phyloP scores from a whole-genome alignment of 2,113 vertebrate species.

The Colinus virginianus region DNA sequence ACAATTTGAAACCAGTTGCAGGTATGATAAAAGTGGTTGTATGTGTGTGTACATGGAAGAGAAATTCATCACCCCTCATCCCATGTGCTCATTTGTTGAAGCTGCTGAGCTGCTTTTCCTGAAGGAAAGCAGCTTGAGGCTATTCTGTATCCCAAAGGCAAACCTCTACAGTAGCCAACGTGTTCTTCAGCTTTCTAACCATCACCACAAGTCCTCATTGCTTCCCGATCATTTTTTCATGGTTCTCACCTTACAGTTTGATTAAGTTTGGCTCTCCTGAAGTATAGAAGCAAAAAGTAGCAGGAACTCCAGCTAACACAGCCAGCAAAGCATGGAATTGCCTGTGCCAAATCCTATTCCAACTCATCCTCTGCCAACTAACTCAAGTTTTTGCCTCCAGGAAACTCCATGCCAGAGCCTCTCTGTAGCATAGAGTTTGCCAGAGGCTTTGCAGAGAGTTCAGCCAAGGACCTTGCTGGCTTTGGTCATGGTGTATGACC shows the following conservation, averaged over 20 bases:
- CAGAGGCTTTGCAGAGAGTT: neutral
- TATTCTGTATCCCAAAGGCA: neutral
- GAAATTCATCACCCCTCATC: accelerated
- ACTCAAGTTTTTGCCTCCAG: conserved; percentile 13
- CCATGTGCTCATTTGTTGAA: neutral
- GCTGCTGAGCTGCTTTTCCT: neutral
- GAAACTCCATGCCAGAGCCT: neutral
- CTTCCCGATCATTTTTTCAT: neutral
- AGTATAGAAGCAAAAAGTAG: neutral
- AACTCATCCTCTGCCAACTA: neutral
- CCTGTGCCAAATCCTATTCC: conserved; percentile 2
- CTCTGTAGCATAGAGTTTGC: conserved; percentile 10
- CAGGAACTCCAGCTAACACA: neutral
- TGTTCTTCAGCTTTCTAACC: neutral
- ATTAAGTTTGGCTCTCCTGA: neutral
- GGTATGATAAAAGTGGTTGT: neutral
- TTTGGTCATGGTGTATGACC: neutral
- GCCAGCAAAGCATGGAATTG: neutral
- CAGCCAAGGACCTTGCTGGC: neutral
- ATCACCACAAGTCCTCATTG: neutral
- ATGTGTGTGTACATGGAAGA: neutral
- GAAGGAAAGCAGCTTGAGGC: neutral
- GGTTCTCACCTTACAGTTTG: neutral
- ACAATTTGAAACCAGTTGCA: neutral
- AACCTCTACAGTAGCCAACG: accelerated